Percentiles rank a stretch among this genome's conserved stretches.
Conservation (phyloP, 1,140 invertebrate species). For the Drosophila athabasca region DNA sequence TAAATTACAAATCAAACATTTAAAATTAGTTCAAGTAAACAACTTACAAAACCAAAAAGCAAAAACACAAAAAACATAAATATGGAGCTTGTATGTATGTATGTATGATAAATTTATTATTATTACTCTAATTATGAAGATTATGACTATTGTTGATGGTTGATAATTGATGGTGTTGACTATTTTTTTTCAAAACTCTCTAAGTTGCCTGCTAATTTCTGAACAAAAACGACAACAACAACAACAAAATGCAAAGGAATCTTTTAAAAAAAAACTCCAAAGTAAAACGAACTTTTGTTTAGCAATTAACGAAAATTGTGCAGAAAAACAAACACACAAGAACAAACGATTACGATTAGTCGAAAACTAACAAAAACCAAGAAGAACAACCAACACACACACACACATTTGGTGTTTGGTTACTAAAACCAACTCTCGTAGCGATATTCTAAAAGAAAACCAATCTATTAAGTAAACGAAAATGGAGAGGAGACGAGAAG, state of each 20-base stretch:
- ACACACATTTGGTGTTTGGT: conserved; percentile 58
- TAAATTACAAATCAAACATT: conserved; percentile 78
- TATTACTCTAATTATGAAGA: conserved; percentile 55
- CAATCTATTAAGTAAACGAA: conserved; percentile 46
- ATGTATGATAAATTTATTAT: conserved; percentile 76
- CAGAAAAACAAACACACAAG: conserved; percentile 17
- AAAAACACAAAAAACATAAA: conserved; percentile 38
- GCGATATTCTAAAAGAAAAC: conserved; percentile 76
- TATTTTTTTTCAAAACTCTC: conserved; percentile 56
- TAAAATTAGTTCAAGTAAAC: conserved; percentile 68
- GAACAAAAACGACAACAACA: conserved; percentile 5
- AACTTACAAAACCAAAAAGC: conserved; percentile 20
- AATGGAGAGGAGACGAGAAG: conserved; percentile 8
- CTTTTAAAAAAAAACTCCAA: conserved; percentile 24
- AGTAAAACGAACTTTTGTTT: conserved; percentile 55
- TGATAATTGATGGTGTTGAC: conserved; percentile 40
- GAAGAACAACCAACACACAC: conserved; percentile 23
- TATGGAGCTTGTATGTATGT: conserved; percentile 79
- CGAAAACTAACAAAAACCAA: conserved; percentile 40
- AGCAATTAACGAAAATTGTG: conserved; percentile 42
- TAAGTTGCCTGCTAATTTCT: conserved; percentile 57
- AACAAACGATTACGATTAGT: conserved; percentile 37
- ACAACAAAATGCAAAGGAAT: conserved; percentile 30
- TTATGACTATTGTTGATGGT: conserved; percentile 4
- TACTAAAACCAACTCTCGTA: conserved; percentile 65